Base-by-base conservation (phyloP, 2,113 vertebrate genomes). In the Petroica traversi region DNA sequence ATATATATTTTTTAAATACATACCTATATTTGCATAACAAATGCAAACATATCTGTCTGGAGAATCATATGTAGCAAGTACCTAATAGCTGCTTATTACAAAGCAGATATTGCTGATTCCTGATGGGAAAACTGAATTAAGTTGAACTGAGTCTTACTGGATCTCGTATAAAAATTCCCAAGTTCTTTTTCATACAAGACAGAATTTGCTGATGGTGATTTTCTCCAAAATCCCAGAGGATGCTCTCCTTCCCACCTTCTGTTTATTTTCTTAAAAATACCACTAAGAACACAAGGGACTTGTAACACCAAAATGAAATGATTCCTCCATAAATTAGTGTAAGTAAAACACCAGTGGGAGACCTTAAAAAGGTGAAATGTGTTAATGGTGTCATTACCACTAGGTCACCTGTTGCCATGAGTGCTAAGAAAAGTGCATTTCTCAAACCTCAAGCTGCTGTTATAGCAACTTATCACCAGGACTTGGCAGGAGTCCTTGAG, bases 361-460 rank as follows among this genome's bases (percentile, higher is more conserved):
- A 85, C 33, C 83, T 93, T 96, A 94, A 96, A 95, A 84, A 85
- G 61, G 86, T 87, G 91, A 96, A 96, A 93, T 55, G 95, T 94
- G 92, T 96, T 97, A 96, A 97, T 94, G 66, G 78, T 92, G 62
- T 79, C 93, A 96, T 96, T 97, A 95, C 87, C 95, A 92, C 96
- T 78, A 4, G 11, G 77, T 96, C 93, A 96, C 95, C 74, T 89
- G 86, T 94, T 94, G 77, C 80, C 41, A 29, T 51, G 62, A 92
- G 55, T 46, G 63, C 1, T 6, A 75, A 81, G 58, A 12, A 75
- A 92, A 93, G 74, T 73, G 51, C 55, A 55, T 92, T 95, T 94
- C 73, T 92, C 62, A 89, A 87, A 14, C 80, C 69, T 45, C 55
- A 85, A 69, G 80, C 73, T 96, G 77, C 73, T 66, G 54, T 93